These are phyloP conservation scores for Chelon labrosus DNA, from an alignment of 2,797 vertebrate genomes.

Conservation along the genomic window DNA sequence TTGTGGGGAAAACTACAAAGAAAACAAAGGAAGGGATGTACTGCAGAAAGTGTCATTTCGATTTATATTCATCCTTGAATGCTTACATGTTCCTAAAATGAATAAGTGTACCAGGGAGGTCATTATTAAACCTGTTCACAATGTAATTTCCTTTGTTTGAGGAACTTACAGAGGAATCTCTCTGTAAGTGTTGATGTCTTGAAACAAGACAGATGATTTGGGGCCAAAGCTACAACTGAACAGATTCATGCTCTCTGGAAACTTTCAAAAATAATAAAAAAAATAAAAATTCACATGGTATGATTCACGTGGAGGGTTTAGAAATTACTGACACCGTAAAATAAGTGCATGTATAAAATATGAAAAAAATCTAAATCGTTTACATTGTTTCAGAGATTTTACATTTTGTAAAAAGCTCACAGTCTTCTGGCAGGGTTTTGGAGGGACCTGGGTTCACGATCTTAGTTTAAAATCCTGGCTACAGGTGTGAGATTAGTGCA, in stretches of 20 bases:
- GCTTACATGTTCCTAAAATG: background rate
- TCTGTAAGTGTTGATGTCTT: background rate
- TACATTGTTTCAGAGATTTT: background rate
- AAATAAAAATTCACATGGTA: too few relatives aligned
- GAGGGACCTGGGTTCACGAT: too few relatives aligned
- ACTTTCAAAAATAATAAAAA: background rate
- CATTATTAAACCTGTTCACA: too few relatives aligned
- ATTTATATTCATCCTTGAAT: constrained; percentile 11
- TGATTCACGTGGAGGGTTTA: too few relatives aligned
- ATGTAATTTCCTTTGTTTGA: background rate
- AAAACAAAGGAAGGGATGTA: background rate
- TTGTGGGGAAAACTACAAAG: constrained; percentile 9
- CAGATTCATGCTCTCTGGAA: background rate
- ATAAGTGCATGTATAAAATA: background rate
- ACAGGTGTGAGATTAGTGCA: too few relatives aligned
- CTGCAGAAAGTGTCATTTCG: constrained; percentile 1
- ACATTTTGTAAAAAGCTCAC: background rate
- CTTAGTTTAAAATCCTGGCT: background rate
- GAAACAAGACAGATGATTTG: background rate
- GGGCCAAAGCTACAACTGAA: background rate
- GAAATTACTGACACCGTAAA: background rate
- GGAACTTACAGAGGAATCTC: background rate
- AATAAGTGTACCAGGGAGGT: background rate
- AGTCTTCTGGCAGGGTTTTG: background rate
- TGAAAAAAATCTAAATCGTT: background rate